Evolutionary conservation across 2,888 invertebrate genomes (phyloP), one percentile per base, ranked within the genome.

Genomic region (Hipparchia semele): DNA sequence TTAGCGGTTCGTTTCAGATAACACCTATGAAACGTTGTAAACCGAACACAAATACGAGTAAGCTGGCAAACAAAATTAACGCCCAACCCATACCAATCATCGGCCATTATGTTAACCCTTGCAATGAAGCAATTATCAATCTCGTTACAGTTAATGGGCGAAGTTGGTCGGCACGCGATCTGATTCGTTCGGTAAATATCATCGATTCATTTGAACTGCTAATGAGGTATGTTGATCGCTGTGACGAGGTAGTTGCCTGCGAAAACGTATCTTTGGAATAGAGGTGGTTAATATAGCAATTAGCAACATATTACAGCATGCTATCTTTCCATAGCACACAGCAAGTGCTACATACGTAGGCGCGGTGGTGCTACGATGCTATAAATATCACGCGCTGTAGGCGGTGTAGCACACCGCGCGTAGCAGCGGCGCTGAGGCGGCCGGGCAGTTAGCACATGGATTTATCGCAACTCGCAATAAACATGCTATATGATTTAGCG

Each of bases 71-170:
- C 58, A 68, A 84, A 84, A 80, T 78, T 80, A 77, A 76, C 76
- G 81, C 84, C 85, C 84, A 80, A 81, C 80, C 86, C 83, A 72
- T 78, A 74, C 82, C 86, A 84, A 89, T 90, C 86, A 84, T 79
- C 71, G 77, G 80, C 77, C 80, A 86, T 89, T 87, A 90, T 76
- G 74, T 73, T 84, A 90, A 90, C 89, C 91, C 91, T 90, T 87
- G 74, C 86, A 81, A 87, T 89, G 85, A 86, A 91, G 90, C 86
- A 89, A 91, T 92, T 91, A 91, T 87, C 86, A 84, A 85, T 84
- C 76, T 86, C 84, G 87, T 89, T 89, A 87, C 80, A 78, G 77
- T 76, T 89, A 90, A 90, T 90, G 87, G 88, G 82, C 86, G 68
- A 80, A 81, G 83, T 88, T 90, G 80, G 79, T 80, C 82, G 75